Base-by-base conservation (phyloP, 2,113 vertebrate genomes). In the Spilogale gracilis region DNA sequence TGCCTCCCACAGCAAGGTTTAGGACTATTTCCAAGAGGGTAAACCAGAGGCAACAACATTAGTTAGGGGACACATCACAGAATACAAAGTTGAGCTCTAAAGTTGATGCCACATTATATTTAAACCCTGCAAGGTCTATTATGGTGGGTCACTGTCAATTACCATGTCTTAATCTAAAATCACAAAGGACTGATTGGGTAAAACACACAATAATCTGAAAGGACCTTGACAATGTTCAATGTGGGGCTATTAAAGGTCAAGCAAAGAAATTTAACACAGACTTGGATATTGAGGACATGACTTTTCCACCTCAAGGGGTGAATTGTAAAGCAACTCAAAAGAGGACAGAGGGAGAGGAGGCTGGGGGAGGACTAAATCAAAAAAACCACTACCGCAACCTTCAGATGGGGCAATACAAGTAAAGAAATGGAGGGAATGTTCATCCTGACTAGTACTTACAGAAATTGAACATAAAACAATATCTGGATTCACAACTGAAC, bases 401-500 rank as follows among this genome's bases (percentile, higher is more conserved):
- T 61, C 43, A 63, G 25, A 84, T 38, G 20, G 1, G 21, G 32
- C 18, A 48, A 76, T 12, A 81, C 30, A 73, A 92, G 56, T 67
- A 56, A 91, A 80, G 20, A 87, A 79, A 79, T 43, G 76, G 0
- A 63, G 63, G 52, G 96, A 76, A 92, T 32, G n/a, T n/a, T 78
- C 63, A 9, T 54, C 48, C 10, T 17, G 23, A 45, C 27, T 45
- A 48, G n/a, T 30, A 79, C 69, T 58, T 71, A 81, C 21, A 27
- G 38, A 83, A 76, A 76, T 0, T 89, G 48, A 91, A 83, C 76
- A 43, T n/a, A 89, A 97, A 94, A 92, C 38, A 63, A 20, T 38
- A 52, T 30, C 11, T 7, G 7, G 38, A 61, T 32, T 93, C 58
- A 86, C 67, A 61, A 13, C 0, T 30, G 38, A 18, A 32, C 27